These are phyloP conservation scores for Drosophila orosa DNA, from an alignment of 1,140 invertebrate genomes.

Conservation along the genomic window DNA sequence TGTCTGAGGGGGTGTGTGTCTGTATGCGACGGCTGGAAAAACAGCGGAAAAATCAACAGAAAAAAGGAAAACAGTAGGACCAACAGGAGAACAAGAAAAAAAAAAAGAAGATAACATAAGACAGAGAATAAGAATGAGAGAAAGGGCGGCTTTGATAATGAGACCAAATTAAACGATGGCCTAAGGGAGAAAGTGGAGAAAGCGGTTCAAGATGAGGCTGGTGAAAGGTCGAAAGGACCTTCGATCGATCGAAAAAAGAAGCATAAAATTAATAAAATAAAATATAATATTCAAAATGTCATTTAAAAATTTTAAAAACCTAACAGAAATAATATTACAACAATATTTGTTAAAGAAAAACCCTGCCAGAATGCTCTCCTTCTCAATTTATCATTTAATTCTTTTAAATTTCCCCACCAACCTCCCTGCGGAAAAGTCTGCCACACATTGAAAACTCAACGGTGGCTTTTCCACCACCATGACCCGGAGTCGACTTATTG, in stretches of 20 bases:
- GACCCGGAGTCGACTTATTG: conserved; percentile 1
- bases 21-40: conserved; percentile 38
- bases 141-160: conserved; percentile 55
- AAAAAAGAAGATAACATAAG: conserved; percentile 16
- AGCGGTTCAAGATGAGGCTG: neutral
- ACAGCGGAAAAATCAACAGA: conserved; percentile 53
- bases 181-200: conserved; percentile 29
- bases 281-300: neutral
- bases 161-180: conserved; percentile 61
- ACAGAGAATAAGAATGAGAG: conserved; percentile 17
- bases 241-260: neutral
- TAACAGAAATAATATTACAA: neutral
- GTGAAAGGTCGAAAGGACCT: neutral
- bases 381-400: neutral
- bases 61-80: conserved; percentile 28
- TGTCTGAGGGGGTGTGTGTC: conserved; percentile 1
- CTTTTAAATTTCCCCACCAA: neutral
- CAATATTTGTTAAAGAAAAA: neutral
- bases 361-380: neutral
- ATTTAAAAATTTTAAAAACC: rapidly evolving
- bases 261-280: neutral
- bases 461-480: conserved; percentile 14
- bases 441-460: conserved; percentile 5
- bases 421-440: neutral
- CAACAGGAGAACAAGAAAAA: conserved; percentile 13